phyloP scores from a whole-genome alignment of 2,888 invertebrate species.

The Boloria euphrosyne region DNA sequence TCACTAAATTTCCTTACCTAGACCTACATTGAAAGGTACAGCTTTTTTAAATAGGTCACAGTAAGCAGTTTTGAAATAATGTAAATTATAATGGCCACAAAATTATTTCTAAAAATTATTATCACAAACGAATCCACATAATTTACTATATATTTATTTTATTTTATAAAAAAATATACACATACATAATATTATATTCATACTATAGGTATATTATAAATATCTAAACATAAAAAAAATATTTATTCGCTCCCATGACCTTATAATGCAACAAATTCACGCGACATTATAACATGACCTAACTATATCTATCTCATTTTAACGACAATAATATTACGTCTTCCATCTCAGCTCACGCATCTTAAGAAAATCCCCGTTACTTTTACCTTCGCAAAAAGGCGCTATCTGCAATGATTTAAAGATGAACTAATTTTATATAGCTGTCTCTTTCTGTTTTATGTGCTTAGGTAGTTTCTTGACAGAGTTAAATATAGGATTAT shows the following conservation, averaged over 20 bases:
- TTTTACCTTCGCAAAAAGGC: constrained; percentile 81
- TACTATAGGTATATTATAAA: neutral
- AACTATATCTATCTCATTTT: constrained; percentile 56
- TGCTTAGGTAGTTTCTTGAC: constrained; percentile 15
- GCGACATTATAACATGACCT: constrained; percentile 63
- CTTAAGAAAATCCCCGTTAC: constrained; percentile 81
- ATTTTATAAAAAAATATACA: no score
- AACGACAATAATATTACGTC: constrained; percentile 54
- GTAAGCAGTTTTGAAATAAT: no score
- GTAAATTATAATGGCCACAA: no score
- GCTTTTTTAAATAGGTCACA: no score
- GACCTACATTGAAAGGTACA: no score
- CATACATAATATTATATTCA: no score
- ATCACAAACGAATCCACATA: no score
- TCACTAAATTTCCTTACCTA: no score
- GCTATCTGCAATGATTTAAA: constrained; percentile 64
- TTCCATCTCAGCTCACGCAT: constrained; percentile 71
- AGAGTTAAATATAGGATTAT: constrained; percentile 54
- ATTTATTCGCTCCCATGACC: constrained; percentile 46
- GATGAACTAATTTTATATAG: constrained; percentile 35
- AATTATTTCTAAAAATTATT: no score
- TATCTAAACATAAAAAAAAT: constrained; percentile 2
- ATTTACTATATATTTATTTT: no score
- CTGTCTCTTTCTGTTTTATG: constrained; percentile 50
- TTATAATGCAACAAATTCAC: constrained; percentile 50